Evolutionary conservation across 2,888 invertebrate genomes (phyloP).

Genomic region (Beris morrisii): DNA sequence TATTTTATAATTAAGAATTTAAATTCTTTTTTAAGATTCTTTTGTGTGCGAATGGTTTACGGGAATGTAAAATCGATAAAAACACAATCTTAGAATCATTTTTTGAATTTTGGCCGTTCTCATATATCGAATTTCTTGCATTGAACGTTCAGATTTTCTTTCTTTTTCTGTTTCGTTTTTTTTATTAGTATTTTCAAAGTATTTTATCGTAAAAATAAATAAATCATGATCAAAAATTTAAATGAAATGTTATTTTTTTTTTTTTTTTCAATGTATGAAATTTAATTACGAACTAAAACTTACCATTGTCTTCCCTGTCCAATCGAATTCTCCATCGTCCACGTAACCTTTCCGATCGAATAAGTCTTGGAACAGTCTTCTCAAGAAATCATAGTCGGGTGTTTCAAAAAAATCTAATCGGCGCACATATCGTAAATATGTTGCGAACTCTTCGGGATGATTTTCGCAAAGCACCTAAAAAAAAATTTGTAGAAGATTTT

Average conservation of each 20-base stretch:
- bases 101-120: background rate
- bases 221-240: background rate
- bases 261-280: constrained; percentile 1
- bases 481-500: constrained; percentile 13
- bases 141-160: constrained; percentile 22
- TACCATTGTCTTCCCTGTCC: constrained; percentile 86
- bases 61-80: no score
- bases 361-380: constrained; percentile 91
- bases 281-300: constrained; percentile 36
- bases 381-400: constrained; percentile 98
- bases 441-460: constrained; percentile 95
- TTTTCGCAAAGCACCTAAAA: constrained; percentile 74
- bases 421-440: constrained; percentile 95
- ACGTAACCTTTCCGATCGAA: constrained; percentile 84
- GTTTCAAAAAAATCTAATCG: constrained; percentile 99
- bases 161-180: constrained; percentile 17
- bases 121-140: constrained; percentile 22
- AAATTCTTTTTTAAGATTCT: no score
- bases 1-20: no score
- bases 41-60: no score
- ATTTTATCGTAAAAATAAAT: constrained; percentile 9
- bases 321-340: constrained; percentile 92
- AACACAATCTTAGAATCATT: background rate
- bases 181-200: constrained; percentile 24
- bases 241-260: background rate